Evolutionary conservation across 2,113 vertebrate species (phyloP).

Genomic region (Gasterosteus aculeatus): DNA sequence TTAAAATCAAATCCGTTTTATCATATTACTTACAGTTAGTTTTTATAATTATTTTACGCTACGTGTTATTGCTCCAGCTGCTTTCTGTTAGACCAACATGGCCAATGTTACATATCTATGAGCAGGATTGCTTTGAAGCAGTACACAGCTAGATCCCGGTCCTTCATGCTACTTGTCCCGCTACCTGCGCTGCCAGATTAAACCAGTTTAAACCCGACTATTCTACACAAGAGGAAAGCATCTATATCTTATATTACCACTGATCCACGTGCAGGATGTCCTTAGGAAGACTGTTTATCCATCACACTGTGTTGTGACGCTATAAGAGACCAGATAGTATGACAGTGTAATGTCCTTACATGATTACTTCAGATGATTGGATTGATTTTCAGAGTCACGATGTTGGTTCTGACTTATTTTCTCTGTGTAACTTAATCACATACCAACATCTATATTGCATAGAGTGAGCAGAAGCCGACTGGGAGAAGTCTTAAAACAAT

Average conservation of each 20-base stretch:
- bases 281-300: neutral
- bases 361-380: neutral
- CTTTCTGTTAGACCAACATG: neutral
- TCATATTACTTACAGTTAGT: neutral
- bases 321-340: neutral
- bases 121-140: neutral
- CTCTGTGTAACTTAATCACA: slow-evolving; percentile 13
- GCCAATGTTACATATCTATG: neutral
- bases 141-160: slow-evolving; percentile 1
- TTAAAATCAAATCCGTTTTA: neutral
- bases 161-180: slow-evolving; percentile 16
- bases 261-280: neutral
- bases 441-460: slow-evolving; percentile 9
- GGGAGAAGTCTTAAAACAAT: slow-evolving; percentile 42
- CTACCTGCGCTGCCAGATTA: neutral
- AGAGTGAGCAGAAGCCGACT: slow-evolving; percentile 1
- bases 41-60: neutral
- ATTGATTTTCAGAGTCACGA: neutral
- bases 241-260: neutral
- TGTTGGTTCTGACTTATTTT: slow-evolving; percentile 5
- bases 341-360: neutral
- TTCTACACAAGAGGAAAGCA: neutral
- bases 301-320: slow-evolving; percentile 1
- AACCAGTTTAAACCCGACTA: neutral
- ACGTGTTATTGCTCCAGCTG: neutral